Percentiles rank a stretch among this genome's conserved stretches.
Evolutionary conservation across 2,797 vertebrate species (phyloP).

Genomic region (Buceros bicornis): DNA sequence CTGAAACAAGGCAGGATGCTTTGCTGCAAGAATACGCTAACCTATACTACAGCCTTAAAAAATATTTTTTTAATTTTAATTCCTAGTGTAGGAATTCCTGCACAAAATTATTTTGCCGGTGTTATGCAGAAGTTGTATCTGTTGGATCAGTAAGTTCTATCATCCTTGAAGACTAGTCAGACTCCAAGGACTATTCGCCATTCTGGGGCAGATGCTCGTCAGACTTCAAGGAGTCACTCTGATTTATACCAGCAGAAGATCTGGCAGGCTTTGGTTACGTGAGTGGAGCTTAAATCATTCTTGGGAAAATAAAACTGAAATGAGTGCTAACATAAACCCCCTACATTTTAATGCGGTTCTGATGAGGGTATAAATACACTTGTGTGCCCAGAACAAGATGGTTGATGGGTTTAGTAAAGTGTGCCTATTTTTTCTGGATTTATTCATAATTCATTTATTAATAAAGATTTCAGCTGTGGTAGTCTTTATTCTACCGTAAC

Average conservation of each 20-base stretch:
- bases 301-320: background rate
- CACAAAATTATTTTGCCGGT: background rate
- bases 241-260: constrained; percentile 3
- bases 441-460: constrained; percentile 60
- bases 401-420: background rate
- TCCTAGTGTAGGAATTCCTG: background rate
- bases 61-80: background rate
- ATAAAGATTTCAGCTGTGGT: constrained; percentile 53
- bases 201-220: background rate
- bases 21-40: background rate
- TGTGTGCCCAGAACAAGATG: background rate
- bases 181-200: background rate
- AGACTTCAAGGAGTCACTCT: background rate
- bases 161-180: background rate
- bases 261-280: background rate
- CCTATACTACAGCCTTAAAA: background rate
- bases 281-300: background rate
- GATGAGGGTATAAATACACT: background rate
- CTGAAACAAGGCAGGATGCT: background rate
- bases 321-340: fast-evolving
- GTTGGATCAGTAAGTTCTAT: background rate
- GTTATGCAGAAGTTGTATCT: background rate
- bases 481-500: constrained; percentile 42
- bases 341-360: background rate
- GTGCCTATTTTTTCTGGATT: background rate